Evolutionary conservation across 2,797 vertebrate species (phyloP), one percentile per base, ranked within the genome.

Genomic region (Limnodromus scolopaceus): DNA sequence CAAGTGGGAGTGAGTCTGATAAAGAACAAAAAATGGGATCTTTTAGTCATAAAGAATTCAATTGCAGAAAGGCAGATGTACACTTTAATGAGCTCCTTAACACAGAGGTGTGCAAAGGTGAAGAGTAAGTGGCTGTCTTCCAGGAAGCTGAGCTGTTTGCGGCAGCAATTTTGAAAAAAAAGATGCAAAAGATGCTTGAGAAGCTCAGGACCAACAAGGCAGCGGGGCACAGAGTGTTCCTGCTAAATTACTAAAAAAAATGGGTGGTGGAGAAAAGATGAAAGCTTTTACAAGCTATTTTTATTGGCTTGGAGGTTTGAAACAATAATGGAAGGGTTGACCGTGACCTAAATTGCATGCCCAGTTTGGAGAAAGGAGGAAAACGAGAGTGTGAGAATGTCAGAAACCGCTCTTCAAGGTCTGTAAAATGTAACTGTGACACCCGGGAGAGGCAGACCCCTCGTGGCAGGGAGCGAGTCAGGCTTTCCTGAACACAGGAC

Each of bases 61-160:
- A 24, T 36, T 81, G 54, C 69, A 64, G 71, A 86, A 94, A 94
- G 87, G 57, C 87, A 85, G 81, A 94, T 45, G 84, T 85, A 81
- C 36, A 60, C 49, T 89, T 93, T 96, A 95, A 95, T 97, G 89
- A 95, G 91, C 45, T 95, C 84, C 78, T 96, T 87, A 94, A 71
- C 87, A 93, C 84, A 92, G 79, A 92, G 41, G 48, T 91, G 68
- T 58, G 64, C 71, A 92, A 94, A 93, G 91, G 95, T 94, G 87
- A 92, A 91, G 78, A 94, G 45, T 89, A 96, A 94, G 82, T 80
- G 87, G 68, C 65, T 3, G 22, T 92, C 89, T 93, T 87, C 60
- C 57, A 75, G 89, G 85, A 19, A 81, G 87, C 49, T n/a, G 34
- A 87, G 69, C n/a, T 91, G 69, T 86, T 94, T 75, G 58, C 57